Conservation (phyloP, 1,140 invertebrate genomes). For the Drosophila azteca region DNA sequence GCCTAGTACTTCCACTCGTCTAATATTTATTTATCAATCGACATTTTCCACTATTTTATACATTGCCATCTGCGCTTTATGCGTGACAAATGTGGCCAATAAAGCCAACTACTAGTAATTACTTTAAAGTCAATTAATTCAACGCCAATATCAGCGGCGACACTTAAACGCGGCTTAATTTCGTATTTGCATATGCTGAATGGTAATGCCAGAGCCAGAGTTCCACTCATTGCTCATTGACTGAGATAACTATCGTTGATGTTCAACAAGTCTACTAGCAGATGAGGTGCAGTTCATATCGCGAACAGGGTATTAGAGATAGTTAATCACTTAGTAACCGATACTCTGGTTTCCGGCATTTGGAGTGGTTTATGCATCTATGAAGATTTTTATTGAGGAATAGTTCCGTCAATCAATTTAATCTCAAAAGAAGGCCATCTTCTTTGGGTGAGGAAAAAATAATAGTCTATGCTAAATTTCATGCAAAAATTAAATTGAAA, state of each 20-base stretch:
- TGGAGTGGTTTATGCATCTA: too few relatives aligned
- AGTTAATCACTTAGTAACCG: background rate
- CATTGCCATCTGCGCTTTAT: too few relatives aligned
- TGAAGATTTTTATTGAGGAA: too few relatives aligned
- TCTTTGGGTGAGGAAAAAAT: too few relatives aligned
- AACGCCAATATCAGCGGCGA: conserved; percentile 3
- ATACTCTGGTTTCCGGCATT: too few relatives aligned
- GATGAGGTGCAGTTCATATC: conserved; percentile 21
- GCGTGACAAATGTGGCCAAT: conserved; percentile 7
- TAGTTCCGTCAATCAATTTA: too few relatives aligned
- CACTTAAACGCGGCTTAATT: conserved; percentile 21
- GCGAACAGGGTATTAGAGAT: conserved; percentile 14
- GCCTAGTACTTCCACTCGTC: too few relatives aligned
- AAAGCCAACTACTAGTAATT: conserved; percentile 17
- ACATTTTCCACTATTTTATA: background rate
- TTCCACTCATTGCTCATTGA: conserved; percentile 6
- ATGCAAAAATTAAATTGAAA: too few relatives aligned
- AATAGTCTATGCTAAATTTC: too few relatives aligned
- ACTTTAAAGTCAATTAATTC: conserved; percentile 34
- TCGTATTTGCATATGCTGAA: conserved; percentile 22
- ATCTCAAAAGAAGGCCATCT: too few relatives aligned
- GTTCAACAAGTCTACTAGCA: conserved; percentile 22
- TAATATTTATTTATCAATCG: too few relatives aligned
- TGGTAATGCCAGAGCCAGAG: conserved; percentile 16
- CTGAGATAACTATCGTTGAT: conserved; percentile 4